phyloP scores from a whole-genome alignment of 2,797 vertebrate species.

The Holocentrus rufus region DNA sequence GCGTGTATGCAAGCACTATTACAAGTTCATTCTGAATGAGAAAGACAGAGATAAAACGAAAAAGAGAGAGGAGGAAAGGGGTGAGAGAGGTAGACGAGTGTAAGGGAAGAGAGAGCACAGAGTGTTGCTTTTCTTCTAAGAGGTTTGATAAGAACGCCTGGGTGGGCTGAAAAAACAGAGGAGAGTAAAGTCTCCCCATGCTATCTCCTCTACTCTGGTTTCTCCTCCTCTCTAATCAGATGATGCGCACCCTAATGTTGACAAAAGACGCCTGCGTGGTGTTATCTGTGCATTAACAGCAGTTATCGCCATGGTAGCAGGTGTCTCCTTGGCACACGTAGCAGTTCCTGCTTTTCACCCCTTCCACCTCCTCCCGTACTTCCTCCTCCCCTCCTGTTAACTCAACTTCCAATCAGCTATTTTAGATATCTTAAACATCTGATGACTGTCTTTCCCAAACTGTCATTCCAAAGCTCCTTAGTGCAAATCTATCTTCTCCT shows the following conservation, averaged over 20 bases:
- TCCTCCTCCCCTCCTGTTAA: constrained; percentile 3
- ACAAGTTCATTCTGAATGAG: constrained; percentile 11
- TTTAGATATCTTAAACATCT: constrained; percentile 28
- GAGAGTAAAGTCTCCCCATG: constrained; percentile 27
- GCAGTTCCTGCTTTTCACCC: constrained; percentile 3
- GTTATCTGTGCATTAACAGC: constrained; percentile 67
- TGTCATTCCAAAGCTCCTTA: constrained; percentile 3
- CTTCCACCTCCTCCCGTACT: neutral
- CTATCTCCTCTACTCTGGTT: constrained; percentile 38
- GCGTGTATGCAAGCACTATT: neutral
- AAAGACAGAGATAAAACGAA: constrained; percentile 12
- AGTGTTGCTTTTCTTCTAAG: constrained; percentile 25
- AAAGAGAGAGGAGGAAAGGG: neutral
- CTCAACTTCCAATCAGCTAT: constrained; percentile 26
- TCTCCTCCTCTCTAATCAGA: constrained; percentile 39
- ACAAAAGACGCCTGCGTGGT: constrained; percentile 61
- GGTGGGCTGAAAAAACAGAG: constrained; percentile 20
- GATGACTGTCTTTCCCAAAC: neutral
- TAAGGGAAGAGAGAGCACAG: constrained; percentile 13
- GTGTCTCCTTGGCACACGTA: constrained; percentile 30
- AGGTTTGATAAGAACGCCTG: constrained; percentile 50
- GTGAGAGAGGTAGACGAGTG: constrained; percentile 16
- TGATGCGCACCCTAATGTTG: constrained; percentile 64
- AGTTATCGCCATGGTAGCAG: constrained; percentile 26
- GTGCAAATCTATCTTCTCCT: neutral